Base-by-base conservation (phyloP, 2,797 vertebrate species). In the Peromyscus eremicus region DNA sequence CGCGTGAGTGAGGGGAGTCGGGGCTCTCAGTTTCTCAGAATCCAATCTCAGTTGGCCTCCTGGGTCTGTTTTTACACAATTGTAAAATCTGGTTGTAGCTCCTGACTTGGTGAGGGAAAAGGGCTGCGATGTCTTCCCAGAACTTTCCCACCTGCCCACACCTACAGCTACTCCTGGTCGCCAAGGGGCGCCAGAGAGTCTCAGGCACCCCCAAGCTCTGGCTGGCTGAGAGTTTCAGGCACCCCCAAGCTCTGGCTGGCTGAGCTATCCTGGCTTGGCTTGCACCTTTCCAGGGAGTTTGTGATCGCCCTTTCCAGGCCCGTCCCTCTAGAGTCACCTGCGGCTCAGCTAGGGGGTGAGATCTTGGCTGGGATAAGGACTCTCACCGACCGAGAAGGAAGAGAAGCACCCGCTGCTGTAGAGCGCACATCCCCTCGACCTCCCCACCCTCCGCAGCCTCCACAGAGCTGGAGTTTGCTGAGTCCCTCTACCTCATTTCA, bases 361-460 rank as follows among this genome's bases (percentile, higher is more conserved):
- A 76, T 46, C 32, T 82, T 29, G 11, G 25, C 37, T 14, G 14
- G 27, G 2, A 37, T 40, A 79, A 27, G 21, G 60, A 64, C 29
- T 71, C n/a, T 1, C 16, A 13, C 6, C 0, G 0, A 23, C 2
- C 0, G 2, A 17, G 13, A n/a, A 4, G 8, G 23, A 73, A 29
- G 34, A 19, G 9, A 5, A 57, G 9, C 60, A 1, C 37, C 2
- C 0, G 23, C 12, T 37, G 46, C 34, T 5, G 25, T 43, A 0
- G 12, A 2, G 40, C 1, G 19, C 32, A 2, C 21, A 37, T 46
- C 49, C 23, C 32, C 0, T 13, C 7, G 9, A 40, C 7, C 1
- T 0, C 6, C 14, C 0, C 34, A 1, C 6, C 1, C 7, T 14
- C 0, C 49, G 11, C 37, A 2, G 13, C 25, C 25, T 23, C 16